phyloP scores from a whole-genome alignment of 2,113 vertebrate species.

The Chinchilla lanigera region DNA sequence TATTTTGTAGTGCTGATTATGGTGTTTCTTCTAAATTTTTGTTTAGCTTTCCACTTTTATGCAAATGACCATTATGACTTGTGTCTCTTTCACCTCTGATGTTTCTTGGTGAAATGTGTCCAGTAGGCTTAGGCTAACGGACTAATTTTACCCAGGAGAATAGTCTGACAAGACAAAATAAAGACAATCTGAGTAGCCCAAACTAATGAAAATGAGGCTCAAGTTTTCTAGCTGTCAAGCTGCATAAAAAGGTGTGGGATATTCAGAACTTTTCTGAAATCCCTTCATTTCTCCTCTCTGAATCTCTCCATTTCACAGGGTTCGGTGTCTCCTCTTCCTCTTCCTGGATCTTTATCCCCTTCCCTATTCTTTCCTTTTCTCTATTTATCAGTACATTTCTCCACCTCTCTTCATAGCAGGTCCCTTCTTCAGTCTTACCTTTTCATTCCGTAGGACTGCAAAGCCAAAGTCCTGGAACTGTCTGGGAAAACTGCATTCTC shows the following conservation, averaged over 20 bases:
- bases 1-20: not conserved
- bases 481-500: not conserved
- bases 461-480: not conserved
- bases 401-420: not conserved
- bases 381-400: not conserved
- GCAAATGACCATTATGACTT: not conserved
- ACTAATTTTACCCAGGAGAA: not conserved
- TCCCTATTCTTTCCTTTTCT: not conserved
- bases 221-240: not conserved
- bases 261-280: not conserved
- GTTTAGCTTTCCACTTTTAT: not conserved
- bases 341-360: not conserved
- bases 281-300: not conserved
- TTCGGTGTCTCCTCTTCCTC: not conserved
- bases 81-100: not conserved
- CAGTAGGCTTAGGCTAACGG: not conserved
- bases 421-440: not conserved
- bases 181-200: not conserved
- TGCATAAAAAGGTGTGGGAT: not conserved
- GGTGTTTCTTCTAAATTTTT: not conserved
- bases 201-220: not conserved
- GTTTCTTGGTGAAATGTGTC: not conserved
- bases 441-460: not conserved
- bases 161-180: not conserved
- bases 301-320: not conserved